A percentile compares a stretch with the other conserved stretches of the same genome.
Evolutionary conservation across 2,113 vertebrate species (phyloP).

Genomic region (Semnopithecus entellus): DNA sequence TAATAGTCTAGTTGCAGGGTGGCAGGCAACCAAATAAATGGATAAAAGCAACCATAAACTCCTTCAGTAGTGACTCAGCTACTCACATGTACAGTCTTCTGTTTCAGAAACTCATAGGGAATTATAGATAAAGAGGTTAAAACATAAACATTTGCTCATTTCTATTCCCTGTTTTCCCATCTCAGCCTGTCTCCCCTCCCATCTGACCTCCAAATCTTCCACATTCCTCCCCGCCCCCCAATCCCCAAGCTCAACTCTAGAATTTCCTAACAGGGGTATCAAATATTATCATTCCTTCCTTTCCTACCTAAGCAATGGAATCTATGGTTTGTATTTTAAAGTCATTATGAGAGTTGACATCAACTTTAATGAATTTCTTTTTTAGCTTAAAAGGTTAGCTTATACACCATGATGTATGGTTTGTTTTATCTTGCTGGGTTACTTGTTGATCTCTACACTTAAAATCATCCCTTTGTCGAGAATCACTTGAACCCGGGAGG

Average conservation of each 20-base stretch:
- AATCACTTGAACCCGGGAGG: too few relatives aligned
- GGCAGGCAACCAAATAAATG: background rate
- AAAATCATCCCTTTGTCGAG: background rate
- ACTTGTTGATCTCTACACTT: background rate
- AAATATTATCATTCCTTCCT: background rate
- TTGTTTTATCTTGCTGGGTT: background rate
- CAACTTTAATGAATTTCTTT: background rate
- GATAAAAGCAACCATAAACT: background rate
- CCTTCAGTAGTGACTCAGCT: background rate
- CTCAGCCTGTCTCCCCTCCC: background rate
- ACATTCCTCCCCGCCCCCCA: background rate
- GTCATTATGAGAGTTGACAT: background rate
- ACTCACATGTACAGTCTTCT: background rate
- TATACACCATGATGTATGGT: background rate
- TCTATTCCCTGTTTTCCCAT: background rate
- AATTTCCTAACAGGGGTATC: background rate
- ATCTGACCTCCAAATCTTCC: background rate
- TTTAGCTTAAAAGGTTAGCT: slow-evolving; percentile 17
- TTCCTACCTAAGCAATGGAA: background rate
- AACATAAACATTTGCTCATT: background rate
- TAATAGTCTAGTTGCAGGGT: background rate
- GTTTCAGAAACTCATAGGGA: background rate
- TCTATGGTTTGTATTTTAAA: background rate
- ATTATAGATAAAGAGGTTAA: background rate
- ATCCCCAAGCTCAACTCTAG: background rate